Evolutionary conservation across 2,888 invertebrate genomes (phyloP), one percentile per base, ranked within the genome.

Genomic region (Drosophila eohydei): DNA sequence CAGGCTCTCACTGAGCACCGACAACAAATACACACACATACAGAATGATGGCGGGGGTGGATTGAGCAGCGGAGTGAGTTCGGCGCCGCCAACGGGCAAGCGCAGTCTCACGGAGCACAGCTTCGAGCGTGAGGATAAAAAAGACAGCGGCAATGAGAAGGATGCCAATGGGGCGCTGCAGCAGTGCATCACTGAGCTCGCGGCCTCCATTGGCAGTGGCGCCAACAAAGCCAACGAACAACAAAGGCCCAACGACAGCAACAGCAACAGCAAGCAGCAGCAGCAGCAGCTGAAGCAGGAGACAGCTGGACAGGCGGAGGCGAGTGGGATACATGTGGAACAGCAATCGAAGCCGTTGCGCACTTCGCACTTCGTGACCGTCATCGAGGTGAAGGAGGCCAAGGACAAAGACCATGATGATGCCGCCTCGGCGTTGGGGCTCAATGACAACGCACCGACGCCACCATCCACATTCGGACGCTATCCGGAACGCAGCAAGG

Each of bases 361-460:
- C 57, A 88, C 92, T 57, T 93, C 93, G 71, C 93, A 97, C 93
- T 97, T 97, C 93, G 95, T 97, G 80, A 97, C 97, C 71, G 97
- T 97, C 79, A 97, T 97, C 88, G 96, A 97, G 95, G 97, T 97
- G 43, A 97, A 97, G 93, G 97, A 97, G 92, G 93, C 95, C 88
- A 95, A 89, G 84, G 81, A 80, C 70, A 89, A 91, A 67, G 90
- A 88, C 50, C 74, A 54, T 36, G 90, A 91, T 70, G 89, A 90
- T 54, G 65, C 44, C 30, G 46, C 36, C 34, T 21, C 43, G 21
- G 36, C 54, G 16, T 30, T 32, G 30, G 36, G 41, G 21, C 32
- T 34, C 36, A 65, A 51, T 30, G 64, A 64, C 14, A 51, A 43
- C n/a, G 43, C 36, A 3, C 43, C 75, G n/a, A 73, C 84, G 46